These are phyloP conservation scores for Cheumatopsyche charites DNA, from an alignment of 1,140 invertebrate genomes.

Conservation along the genomic window DNA sequence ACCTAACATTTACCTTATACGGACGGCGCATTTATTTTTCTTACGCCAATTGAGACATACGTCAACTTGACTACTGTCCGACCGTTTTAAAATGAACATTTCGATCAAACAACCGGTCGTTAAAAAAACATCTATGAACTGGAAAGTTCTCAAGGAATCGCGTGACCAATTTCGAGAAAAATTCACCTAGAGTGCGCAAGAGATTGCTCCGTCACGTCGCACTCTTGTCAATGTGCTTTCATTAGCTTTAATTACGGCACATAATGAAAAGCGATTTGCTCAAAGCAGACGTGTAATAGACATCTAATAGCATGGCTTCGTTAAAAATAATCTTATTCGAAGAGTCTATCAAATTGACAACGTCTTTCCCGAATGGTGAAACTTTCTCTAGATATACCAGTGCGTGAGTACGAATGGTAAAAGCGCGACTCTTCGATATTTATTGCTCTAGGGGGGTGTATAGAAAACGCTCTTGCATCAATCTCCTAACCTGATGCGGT, in stretches of 20 bases:
- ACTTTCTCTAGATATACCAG: constrained; percentile 22
- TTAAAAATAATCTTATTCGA: constrained; percentile 18
- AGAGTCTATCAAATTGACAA: constrained; percentile 13
- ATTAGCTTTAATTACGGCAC: not conserved
- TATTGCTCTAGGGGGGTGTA: not conserved
- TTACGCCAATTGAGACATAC: no score
- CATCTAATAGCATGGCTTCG: not conserved
- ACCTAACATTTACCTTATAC: no score
- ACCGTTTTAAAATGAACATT: no score
- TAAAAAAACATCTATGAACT: no score
- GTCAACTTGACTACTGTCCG: no score
- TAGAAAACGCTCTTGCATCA: not conserved
- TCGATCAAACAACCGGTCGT: no score
- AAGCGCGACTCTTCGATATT: not conserved
- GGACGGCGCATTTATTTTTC: no score
- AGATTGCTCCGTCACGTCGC: no score
- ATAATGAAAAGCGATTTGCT: not conserved
- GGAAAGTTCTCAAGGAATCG: no score
- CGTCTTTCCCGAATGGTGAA: constrained; percentile 1
- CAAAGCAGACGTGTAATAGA: not conserved
- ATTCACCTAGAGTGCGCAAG: no score
- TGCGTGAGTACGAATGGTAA: not conserved
- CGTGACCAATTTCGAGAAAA: no score
- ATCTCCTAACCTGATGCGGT: not conserved
- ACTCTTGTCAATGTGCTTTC: not conserved